Evolutionary conservation across 2,888 invertebrate genomes (phyloP).

Genomic region (Eupithecia dodoneata): DNA sequence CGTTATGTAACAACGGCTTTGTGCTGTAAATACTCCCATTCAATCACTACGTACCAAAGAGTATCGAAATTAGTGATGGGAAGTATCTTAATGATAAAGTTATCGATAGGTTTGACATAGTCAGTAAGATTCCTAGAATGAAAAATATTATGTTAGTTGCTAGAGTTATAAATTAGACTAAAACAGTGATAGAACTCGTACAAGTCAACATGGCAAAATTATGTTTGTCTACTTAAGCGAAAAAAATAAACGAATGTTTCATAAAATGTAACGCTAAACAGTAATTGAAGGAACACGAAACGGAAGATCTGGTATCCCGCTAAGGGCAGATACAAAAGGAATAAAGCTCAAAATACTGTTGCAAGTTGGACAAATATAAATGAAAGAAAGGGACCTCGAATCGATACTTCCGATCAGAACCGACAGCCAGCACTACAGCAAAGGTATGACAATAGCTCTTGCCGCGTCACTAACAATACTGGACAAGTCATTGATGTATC

Average conservation of each 20-base stretch:
- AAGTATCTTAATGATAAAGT: constrained; percentile 4
- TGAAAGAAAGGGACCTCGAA: background rate
- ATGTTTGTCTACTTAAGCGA: background rate
- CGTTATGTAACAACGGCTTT: constrained; percentile 74
- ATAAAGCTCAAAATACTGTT: background rate
- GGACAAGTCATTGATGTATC: constrained; percentile 82
- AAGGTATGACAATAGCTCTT: constrained; percentile 58
- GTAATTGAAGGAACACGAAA: background rate
- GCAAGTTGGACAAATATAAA: background rate
- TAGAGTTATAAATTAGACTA: background rate
- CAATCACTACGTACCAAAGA: constrained; percentile 52
- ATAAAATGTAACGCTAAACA: background rate
- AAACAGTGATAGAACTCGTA: background rate
- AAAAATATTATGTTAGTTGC: background rate
- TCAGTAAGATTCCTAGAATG: background rate
- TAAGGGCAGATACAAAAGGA: background rate
- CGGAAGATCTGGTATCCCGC: background rate
- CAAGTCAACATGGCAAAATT: background rate
- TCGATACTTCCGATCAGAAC: constrained; percentile 21
- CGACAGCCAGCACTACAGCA: constrained; percentile 33
- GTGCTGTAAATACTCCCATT: constrained; percentile 67
- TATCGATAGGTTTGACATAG: constrained; percentile 38
- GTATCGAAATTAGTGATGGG: constrained; percentile 54
- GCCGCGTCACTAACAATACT: constrained; percentile 78
- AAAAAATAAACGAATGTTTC: background rate